A percentile compares a stretch with the other conserved stretches of the same genome.
Evolutionary conservation across 1,140 invertebrate genomes (phyloP).

Genomic region (Cepaea nemoralis): DNA sequence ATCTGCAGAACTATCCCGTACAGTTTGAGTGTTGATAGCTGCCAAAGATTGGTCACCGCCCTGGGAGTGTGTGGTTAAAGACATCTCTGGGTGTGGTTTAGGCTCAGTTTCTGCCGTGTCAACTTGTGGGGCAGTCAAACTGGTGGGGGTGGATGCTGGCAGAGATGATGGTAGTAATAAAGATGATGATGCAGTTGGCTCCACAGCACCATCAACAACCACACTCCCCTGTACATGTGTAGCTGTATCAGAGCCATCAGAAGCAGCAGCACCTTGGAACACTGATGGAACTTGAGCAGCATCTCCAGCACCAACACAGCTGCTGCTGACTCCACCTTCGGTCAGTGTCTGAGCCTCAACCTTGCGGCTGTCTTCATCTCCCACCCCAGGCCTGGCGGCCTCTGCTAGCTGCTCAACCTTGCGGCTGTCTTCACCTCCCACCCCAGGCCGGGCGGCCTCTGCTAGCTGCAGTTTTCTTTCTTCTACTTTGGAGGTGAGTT

Average conservation of each 20-base stretch:
- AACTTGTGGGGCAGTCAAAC: not conserved
- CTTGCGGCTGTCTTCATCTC: slow-evolving; percentile 28
- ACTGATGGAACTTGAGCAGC: not conserved
- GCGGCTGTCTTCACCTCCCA: slow-evolving; percentile 31
- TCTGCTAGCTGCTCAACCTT: slow-evolving; percentile 6
- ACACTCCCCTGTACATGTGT: not conserved
- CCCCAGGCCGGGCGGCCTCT: slow-evolving; percentile 52
- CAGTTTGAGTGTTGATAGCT: slow-evolving; percentile 37
- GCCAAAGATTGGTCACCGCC: not conserved
- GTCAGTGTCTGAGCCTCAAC: not conserved
- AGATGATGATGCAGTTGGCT: not conserved
- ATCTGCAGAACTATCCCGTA: slow-evolving; percentile 33
- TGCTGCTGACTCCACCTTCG: not conserved
- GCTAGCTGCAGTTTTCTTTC: slow-evolving; percentile 77
- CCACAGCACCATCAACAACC: not conserved
- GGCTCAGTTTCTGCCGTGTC: not conserved
- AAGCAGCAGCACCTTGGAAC: not conserved
- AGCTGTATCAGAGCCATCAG: not conserved
- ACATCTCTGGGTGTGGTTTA: not conserved
- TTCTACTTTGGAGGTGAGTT: slow-evolving; percentile 84
- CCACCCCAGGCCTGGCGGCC: slow-evolving; percentile 42
- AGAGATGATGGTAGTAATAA: not conserved
- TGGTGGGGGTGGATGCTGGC: not conserved
- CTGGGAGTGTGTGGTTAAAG: not conserved
- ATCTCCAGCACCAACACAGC: not conserved